Conservation (phyloP, 2,888 invertebrate genomes). For the Steinernema scapterisci region DNA sequence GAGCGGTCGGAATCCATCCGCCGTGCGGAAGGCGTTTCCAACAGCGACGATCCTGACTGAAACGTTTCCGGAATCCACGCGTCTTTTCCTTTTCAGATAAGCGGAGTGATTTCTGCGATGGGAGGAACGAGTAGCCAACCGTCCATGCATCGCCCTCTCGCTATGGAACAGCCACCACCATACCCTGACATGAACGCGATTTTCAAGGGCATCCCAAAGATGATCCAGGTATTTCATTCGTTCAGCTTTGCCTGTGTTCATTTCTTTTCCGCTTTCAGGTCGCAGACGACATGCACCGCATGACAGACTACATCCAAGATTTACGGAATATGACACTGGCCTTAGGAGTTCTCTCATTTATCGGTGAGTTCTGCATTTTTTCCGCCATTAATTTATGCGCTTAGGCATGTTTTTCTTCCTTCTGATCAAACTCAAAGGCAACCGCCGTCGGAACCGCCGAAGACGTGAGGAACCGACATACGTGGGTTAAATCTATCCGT, state of each 20-base stretch:
- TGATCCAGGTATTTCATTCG: conserved; percentile 60
- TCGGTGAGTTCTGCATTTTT: neutral
- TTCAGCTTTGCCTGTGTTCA: too few species aligned
- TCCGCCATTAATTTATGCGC: too few species aligned
- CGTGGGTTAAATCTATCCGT: neutral
- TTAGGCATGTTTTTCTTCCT: conserved; percentile 30
- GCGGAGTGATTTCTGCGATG: conserved; percentile 40
- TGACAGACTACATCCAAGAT: conserved; percentile 61
- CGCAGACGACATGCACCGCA: conserved; percentile 63
- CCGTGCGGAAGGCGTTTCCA: neutral
- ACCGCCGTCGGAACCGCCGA: conserved; percentile 2
- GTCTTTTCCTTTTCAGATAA: conserved; percentile 5
- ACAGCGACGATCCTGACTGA: neutral
- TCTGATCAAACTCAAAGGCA: conserved; percentile 32
- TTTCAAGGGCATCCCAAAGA: conserved; percentile 62
- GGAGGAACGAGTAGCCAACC: conserved; percentile 47
- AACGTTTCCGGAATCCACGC: neutral
- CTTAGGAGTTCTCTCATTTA: conserved; percentile 26
- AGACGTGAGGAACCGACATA: conserved; percentile 3
- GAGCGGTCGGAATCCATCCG: neutral
- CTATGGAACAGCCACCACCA: conserved; percentile 49
- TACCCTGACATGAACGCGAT: conserved; percentile 60
- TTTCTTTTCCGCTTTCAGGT: conserved; percentile 43
- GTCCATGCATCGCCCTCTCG: conserved; percentile 41
- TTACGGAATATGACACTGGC: conserved; percentile 56